Percentiles rank a stretch among this genome's conserved stretches.
phyloP scores from a whole-genome alignment of 2,888 invertebrate genomes.

The Leptarthrus brevirostris region DNA sequence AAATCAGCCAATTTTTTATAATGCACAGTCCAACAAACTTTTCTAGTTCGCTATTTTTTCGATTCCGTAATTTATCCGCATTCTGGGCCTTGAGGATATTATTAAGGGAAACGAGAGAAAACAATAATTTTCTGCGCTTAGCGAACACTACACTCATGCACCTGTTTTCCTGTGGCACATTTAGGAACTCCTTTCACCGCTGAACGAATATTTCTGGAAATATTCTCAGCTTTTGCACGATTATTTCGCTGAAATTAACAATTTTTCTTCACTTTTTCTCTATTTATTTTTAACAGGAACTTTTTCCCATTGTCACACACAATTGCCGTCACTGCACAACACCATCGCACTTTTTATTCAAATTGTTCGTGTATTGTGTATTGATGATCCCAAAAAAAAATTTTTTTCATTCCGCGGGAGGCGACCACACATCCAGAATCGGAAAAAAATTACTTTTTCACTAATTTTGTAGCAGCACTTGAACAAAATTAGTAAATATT shows the following conservation, averaged over 20 bases:
- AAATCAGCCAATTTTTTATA: not conserved
- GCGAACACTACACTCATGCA: constrained; percentile 5
- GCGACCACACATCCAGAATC: constrained; percentile 15
- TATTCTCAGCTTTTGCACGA: not conserved
- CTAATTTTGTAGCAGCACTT: not conserved
- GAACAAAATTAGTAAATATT: not conserved
- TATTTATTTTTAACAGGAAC: constrained; percentile 26
- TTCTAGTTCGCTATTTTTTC: not conserved
- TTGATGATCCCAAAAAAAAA: constrained; percentile 27
- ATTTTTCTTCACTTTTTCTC: not conserved
- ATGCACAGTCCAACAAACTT: not conserved
- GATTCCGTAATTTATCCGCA: constrained; percentile 20
- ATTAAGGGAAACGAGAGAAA: constrained; percentile 5
- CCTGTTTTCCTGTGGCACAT: constrained; percentile 13
- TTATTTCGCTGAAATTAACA: constrained; percentile 1
- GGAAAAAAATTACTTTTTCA: not conserved
- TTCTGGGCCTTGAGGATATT: constrained; percentile 20
- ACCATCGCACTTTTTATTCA: constrained; percentile 2
- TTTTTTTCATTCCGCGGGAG: constrained; percentile 36
- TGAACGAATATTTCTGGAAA: not conserved
- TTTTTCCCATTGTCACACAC: constrained; percentile 36
- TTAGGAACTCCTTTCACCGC: not conserved
- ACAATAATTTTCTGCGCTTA: not conserved
- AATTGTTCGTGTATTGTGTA: constrained; percentile 10
- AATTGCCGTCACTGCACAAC: too few relatives aligned